These are phyloP conservation scores for Zele albiditarsus DNA, from an alignment of 2,888 invertebrate genomes.

Conservation along the genomic window DNA sequence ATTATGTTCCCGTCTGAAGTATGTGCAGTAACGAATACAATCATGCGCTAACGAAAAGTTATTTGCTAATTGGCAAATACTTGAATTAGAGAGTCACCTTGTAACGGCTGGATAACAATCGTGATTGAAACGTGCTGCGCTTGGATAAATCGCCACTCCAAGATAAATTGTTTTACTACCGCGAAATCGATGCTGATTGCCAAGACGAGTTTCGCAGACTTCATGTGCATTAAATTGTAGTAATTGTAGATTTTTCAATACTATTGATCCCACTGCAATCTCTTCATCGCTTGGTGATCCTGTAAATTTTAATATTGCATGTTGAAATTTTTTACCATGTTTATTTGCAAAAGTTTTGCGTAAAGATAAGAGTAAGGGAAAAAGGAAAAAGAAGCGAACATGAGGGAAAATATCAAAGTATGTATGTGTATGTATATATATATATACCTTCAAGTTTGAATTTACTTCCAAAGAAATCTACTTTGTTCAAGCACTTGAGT, in stretches of 20 bases:
- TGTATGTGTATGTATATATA: not conserved
- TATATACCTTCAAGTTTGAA: constrained; percentile 33
- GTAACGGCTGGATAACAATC: constrained; percentile 87
- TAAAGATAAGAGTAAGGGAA: not conserved
- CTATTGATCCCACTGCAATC: constrained; percentile 77
- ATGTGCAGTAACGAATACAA: not conserved
- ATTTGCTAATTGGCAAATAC: constrained; percentile 42
- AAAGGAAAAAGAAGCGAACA: not conserved
- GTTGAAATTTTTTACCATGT: not conserved
- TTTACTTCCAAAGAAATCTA: constrained; percentile 75
- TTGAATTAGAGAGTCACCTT: constrained; percentile 74
- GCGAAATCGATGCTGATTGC: constrained; percentile 73
- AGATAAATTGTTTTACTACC: constrained; percentile 77
- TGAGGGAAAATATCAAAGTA: not conserved
- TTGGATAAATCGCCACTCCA: constrained; percentile 84
- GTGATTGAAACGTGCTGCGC: constrained; percentile 87
- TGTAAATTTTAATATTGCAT: constrained; percentile 44
- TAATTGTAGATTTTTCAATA: constrained; percentile 82
- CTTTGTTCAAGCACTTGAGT: constrained; percentile 80
- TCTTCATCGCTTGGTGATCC: constrained; percentile 75
- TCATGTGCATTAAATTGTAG: constrained; percentile 92
- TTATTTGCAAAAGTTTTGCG: not conserved
- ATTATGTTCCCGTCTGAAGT: not conserved
- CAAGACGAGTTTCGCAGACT: constrained; percentile 80
- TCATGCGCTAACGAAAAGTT: not conserved